Evolutionary conservation across 2,888 invertebrate species (phyloP), one percentile per base, ranked within the genome.

Genomic region (Chrysolina haemoptera): DNA sequence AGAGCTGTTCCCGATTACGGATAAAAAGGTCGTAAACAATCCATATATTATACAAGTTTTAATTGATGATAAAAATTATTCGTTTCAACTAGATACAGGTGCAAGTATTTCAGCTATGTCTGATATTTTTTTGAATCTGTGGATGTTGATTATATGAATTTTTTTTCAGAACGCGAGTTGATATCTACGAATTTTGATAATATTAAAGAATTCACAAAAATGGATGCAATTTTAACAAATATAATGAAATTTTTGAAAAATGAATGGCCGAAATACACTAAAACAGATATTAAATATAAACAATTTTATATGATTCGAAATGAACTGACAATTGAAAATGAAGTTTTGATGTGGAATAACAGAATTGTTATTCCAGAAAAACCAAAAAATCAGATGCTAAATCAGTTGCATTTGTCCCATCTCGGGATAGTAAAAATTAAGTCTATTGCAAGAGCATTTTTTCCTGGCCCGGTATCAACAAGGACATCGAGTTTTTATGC

Each of bases 21-120:
- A 64, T 41, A 63, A 43, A 63, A 63, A 4, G 41, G 20, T 64
- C 6, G 16, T n/a, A 41, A n/a, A 63, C 22, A 62, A 22, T 62
- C 62, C 62, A 14, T 27, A 27, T 62, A 40, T 63, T 41, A n/a
- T 63, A 53, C 48, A 10, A 6, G n/a, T 48, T 48, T 48, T 18
- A 59, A 59, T 68, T 16, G 68, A 68, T 55, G 10, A 22, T 68
- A 20, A 16, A n/a, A 2, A 2, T 55, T 55, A 40, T 46, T 11
- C 12, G 14, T 55, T 55, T 68, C 68, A 68, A 55, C 43, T 68
- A 43, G 62, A 68, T 11, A 59, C 59, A 20, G 59, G 59, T 16
- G 40, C 68, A 55, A 22, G 68, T 5, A 68, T 68, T n/a, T 53
- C 68, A 14, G 68, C 68, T 3, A 62, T 68, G 18, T 68, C 62